Evolutionary conservation across 2,113 vertebrate species (phyloP).

Genomic region (Myotis davidii): DNA sequence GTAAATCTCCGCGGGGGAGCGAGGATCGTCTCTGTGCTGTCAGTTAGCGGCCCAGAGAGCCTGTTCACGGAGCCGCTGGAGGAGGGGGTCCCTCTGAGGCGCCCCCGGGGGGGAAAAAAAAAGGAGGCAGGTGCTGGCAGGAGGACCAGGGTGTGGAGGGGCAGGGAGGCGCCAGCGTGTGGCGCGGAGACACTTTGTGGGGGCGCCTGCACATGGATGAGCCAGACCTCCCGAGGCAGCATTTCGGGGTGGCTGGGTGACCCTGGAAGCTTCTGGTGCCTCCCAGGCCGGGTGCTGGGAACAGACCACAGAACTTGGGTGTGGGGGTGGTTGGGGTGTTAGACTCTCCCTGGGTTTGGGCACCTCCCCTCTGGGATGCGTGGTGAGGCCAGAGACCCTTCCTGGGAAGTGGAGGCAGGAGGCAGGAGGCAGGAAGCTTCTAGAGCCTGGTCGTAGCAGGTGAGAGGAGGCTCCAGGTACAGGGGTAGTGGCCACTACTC

Average conservation of each 20-base stretch:
- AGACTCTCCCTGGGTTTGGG: not conserved
- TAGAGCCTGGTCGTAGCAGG: not conserved
- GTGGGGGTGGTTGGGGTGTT: too few species aligned
- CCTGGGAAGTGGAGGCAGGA: not conserved
- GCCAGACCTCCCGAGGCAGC: fast-evolving
- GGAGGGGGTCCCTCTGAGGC: slow-evolving; percentile 16
- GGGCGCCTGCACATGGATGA: not conserved
- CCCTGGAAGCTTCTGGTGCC: not conserved
- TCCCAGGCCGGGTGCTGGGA: not conserved
- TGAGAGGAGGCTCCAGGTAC: not conserved
- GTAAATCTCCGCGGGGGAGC: slow-evolving; percentile 55
- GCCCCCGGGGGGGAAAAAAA: not conserved
- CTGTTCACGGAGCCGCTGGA: not conserved
- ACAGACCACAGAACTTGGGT: not conserved
- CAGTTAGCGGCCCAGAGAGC: slow-evolving; percentile 41
- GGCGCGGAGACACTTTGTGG: not conserved
- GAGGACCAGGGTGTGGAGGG: not conserved
- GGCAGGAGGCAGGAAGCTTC: not conserved
- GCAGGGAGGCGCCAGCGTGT: fast-evolving
- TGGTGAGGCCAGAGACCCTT: not conserved
- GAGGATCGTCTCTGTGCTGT: slow-evolving; percentile 26
- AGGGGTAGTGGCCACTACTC: not conserved
- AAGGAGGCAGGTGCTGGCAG: not conserved
- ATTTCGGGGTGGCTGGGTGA: not conserved
- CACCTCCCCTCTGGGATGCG: not conserved